Percentiles rank a stretch among this genome's conserved stretches.
Evolutionary conservation across 2,797 vertebrate species (phyloP).

Genomic region (Lindbergichthys nudifrons): DNA sequence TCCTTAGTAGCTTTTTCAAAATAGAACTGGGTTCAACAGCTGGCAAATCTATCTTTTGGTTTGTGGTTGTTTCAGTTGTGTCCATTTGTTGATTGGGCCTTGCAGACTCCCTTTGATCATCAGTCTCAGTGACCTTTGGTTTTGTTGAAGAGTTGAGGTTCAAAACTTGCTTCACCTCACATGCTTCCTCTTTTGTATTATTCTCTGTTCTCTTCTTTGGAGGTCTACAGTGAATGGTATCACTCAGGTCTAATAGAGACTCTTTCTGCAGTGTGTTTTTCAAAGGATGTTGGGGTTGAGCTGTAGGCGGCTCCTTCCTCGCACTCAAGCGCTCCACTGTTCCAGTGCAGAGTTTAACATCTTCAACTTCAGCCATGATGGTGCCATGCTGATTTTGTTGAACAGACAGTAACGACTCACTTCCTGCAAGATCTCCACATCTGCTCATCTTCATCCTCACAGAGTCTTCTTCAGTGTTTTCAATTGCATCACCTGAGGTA

Average conservation of each 20-base stretch:
- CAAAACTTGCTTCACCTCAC: conserved; percentile 30
- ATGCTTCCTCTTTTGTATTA: conserved; percentile 42
- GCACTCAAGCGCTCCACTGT: conserved; percentile 64
- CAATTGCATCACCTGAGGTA: conserved; percentile 32
- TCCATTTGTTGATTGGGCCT: conserved; percentile 30
- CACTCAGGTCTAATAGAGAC: conserved; percentile 61
- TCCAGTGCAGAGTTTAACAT: conserved; percentile 51
- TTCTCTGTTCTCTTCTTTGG: conserved; percentile 42
- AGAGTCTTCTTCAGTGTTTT: conserved; percentile 37
- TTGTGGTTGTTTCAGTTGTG: conserved; percentile 14
- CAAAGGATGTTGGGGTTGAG: conserved; percentile 73
- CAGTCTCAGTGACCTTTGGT: conserved; percentile 30
- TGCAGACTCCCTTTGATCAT: conserved; percentile 36
- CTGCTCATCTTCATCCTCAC: conserved; percentile 29
- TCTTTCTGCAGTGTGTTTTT: conserved; percentile 73
- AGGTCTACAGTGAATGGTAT: conserved; percentile 55
- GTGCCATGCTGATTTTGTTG: conserved; percentile 45
- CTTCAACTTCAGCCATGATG: conserved; percentile 39
- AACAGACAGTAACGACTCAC: conserved; percentile 40
- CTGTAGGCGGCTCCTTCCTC: conserved; percentile 66
- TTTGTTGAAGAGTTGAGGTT: conserved; percentile 35
- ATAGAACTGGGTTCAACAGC: conserved; percentile 72
- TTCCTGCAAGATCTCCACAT: conserved; percentile 45
- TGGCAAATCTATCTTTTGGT: conserved; percentile 12
- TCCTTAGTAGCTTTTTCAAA: conserved; percentile 78